Base-by-base conservation (phyloP, 64 coral and sea anemone species). In the Acropora tenuis region DNA sequence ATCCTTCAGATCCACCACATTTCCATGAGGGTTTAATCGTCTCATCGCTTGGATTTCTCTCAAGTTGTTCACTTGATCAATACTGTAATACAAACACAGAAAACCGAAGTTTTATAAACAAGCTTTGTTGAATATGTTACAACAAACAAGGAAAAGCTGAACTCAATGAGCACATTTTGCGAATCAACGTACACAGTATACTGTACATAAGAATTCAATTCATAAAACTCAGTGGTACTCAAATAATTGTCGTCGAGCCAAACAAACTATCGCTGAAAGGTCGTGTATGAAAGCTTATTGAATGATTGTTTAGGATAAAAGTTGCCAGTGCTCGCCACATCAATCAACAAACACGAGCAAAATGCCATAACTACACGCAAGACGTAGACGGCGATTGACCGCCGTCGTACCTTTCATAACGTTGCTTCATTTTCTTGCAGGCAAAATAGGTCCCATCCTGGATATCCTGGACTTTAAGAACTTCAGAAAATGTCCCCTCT, bases 31-130 rank as follows among this genome's bases (percentile, higher is more conserved):
- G 69, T 85, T 96, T 41, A 99, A 44, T 6, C 97, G 92, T 65
- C 94, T 69, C 97, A 99, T 99, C 1, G 97, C 97, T 80, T 99
- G 97, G 3, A 99, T 93, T 84, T 99, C 97, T 77, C 97, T 89
- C 16, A 99, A 50, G 41, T 99, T 99, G 48, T 99, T 99, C n/a
- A 99, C 97, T 88, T 99, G 97, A 76, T 99, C 97, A 82, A 99
- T 73, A n/a, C 97, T 99, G 67, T 10, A 20, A 52, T 61, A 50
- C 66, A 82, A 78, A 86, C 6, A 76, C 3, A 90, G 17, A 75
- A 69, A 5, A 73, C 63, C 41, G 80, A 20, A 46, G 16, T 41
- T 89, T 10, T 55, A 10, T 55, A 55, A 72, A 57, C 67, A 72
- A 18, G 44, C 9, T 47, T 40, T 40, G 42, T 72, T 82, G 79